Evolutionary conservation across 2,888 invertebrate genomes (phyloP), one percentile per base, ranked within the genome.

Genomic region (Ptycholaimellus sp.): DNA sequence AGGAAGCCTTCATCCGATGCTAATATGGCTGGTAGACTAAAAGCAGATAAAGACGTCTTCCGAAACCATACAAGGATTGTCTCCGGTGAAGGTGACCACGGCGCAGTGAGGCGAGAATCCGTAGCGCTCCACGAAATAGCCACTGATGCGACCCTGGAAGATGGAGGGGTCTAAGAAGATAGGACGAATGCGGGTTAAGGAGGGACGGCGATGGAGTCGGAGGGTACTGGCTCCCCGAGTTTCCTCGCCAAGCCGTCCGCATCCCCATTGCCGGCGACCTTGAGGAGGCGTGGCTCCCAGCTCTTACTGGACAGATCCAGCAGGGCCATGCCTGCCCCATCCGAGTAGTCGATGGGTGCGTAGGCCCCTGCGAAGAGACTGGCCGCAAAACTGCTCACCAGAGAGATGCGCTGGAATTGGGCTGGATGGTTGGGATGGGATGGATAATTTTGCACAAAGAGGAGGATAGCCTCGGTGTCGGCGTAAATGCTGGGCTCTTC

Each of bases 281-380:
- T n/a, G n/a, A n/a, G n/a, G n/a, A n/a, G n/a, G n/a, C n/a, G n/a
- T n/a, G n/a, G n/a, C n/a, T n/a, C n/a, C n/a, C n/a, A n/a, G n/a
- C n/a, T n/a, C n/a, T n/a, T n/a, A n/a, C n/a, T n/a, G n/a, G n/a
- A n/a, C n/a, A n/a, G n/a, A n/a, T n/a, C n/a, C 49, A 93, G 64
- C 16, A 93, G 65, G 63, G 93, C 93, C 83, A 83, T 93, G 14
- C 93, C 93, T 1, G 85, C 85, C 1, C 75, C 90, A 59, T 93
- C 93, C 0, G 81, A 70, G 45, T 70, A 70, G 60, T 93, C 93
- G 34, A 93, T 81, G 0, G 81, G 74, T 0, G 83, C 85, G 44
- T 82, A 73, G 50, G 70, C 67, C 2, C 87, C 87, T 29, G 82
- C 60, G 56, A 93, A 74, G 36, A 93, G 60, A 0, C 81, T 79